Evolutionary conservation across 2,888 invertebrate species (phyloP).

Genomic region (Stictocephala bisonia): DNA sequence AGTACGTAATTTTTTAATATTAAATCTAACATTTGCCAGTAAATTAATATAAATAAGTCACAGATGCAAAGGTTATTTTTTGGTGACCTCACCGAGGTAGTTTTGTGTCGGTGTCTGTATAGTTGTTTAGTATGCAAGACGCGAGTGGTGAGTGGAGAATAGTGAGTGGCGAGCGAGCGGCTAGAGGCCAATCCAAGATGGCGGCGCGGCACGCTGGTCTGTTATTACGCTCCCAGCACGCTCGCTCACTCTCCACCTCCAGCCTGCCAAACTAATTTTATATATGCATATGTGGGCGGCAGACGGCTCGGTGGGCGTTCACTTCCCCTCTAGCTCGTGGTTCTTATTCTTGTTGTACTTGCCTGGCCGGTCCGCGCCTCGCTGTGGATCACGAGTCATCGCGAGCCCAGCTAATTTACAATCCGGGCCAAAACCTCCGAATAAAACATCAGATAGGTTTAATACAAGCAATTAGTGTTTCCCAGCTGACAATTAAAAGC

Average conservation of each 20-base stretch:
- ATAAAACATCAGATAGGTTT: slow-evolving; percentile 23
- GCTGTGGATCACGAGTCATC: too few relatives aligned
- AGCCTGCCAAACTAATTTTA: slow-evolving; percentile 41
- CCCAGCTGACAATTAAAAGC: slow-evolving; percentile 11
- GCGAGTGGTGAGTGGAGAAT: background rate
- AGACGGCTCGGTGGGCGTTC: slow-evolving; percentile 15
- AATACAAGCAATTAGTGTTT: slow-evolving; percentile 14
- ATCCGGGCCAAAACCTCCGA: slow-evolving; percentile 22
- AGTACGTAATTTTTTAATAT: too few relatives aligned
- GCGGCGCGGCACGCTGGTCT: background rate
- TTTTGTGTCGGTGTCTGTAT: too few relatives aligned
- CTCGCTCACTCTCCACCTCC: background rate
- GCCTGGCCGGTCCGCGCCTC: background rate
- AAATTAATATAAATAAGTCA: too few relatives aligned
- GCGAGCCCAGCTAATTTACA: too few relatives aligned
- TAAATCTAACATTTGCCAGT: too few relatives aligned
- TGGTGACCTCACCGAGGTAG: too few relatives aligned
- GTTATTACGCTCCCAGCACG: background rate
- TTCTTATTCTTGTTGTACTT: slow-evolving; percentile 7
- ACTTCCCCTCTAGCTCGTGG: slow-evolving; percentile 1
- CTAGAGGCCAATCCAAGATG: background rate
- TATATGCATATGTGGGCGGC: slow-evolving; percentile 42
- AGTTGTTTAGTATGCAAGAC: slow-evolving; percentile 42
- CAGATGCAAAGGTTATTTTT: too few relatives aligned
- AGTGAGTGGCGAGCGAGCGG: slow-evolving; percentile 12